A percentile compares a stretch with the other conserved stretches of the same genome.
These are phyloP conservation scores for Alitta virens DNA, from an alignment of 2,888 invertebrate genomes.

Conservation along the genomic window DNA sequence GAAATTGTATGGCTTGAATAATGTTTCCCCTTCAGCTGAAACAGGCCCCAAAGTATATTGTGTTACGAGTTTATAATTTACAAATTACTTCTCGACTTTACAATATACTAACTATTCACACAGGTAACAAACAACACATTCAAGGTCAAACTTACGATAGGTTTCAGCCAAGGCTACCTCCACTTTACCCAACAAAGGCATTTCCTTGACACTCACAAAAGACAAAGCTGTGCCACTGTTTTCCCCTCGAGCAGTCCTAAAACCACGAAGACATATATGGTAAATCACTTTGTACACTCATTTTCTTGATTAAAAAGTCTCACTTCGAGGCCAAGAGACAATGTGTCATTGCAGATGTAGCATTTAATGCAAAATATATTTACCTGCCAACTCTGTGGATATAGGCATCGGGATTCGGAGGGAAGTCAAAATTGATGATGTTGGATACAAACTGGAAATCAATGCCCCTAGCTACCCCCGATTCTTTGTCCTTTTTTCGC, in stretches of 20 bases:
- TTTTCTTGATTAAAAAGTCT: too few relatives aligned
- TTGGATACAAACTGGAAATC: conserved; percentile 97
- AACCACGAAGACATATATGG: not conserved
- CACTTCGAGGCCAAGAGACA: too few relatives aligned
- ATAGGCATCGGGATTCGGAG: conserved; percentile 82
- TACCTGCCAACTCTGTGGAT: conserved; percentile 86
- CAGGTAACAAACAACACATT: too few relatives aligned
- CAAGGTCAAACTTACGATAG: conserved; percentile 32
- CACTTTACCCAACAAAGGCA: conserved; percentile 69
- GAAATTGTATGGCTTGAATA: conserved; percentile 82
- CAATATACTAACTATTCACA: too few relatives aligned
- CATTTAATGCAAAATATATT: not conserved
- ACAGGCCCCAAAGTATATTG: too few relatives aligned
- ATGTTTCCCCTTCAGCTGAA: conserved; percentile 39
- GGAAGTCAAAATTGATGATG: conserved; percentile 98
- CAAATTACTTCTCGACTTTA: too few relatives aligned
- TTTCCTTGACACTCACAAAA: conserved; percentile 81
- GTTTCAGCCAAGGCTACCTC: conserved; percentile 62
- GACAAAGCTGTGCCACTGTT: conserved; percentile 65
- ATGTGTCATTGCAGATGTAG: too few relatives aligned
- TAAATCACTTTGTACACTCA: not conserved
- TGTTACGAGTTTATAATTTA: too few relatives aligned
- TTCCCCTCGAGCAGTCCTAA: conserved; percentile 61
- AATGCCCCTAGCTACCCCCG: conserved; percentile 93
- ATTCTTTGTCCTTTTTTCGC: conserved; percentile 81